These are phyloP conservation scores for Chiloscyllium punctatum DNA, from an alignment of 2,797 vertebrate genomes.

Conservation along the genomic window DNA sequence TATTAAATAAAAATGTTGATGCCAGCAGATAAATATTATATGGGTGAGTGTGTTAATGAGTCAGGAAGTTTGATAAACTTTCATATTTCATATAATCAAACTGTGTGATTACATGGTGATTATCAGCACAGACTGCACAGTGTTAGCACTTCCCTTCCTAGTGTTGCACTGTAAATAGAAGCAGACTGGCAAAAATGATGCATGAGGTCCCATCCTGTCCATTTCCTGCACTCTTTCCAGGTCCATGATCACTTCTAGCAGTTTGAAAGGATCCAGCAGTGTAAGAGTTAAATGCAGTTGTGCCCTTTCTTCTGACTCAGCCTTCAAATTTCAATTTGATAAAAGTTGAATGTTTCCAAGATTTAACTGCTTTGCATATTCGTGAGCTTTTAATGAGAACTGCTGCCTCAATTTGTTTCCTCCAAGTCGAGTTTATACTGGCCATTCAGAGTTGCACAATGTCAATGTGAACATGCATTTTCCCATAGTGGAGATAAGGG, in stretches of 20 bases:
- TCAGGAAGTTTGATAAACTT: not conserved
- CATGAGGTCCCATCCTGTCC: not conserved
- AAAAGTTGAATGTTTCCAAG: not conserved
- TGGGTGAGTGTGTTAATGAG: not conserved
- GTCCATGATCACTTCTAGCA: not conserved
- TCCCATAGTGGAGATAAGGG: not conserved
- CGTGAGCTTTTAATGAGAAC: no score
- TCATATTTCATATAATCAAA: not conserved
- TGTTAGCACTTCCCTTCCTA: not conserved
- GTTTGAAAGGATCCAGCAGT: not conserved
- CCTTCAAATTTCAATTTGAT: not conserved
- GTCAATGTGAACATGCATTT: not conserved
- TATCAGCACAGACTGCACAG: not conserved
- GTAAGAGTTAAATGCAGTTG: not conserved
- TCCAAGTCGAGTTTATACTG: not conserved
- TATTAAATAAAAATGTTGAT: not conserved
- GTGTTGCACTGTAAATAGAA: not conserved
- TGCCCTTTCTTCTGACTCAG: not conserved
- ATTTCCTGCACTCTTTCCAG: not conserved
- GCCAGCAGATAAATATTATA: no score
- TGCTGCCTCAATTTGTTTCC: not conserved
- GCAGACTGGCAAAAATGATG: not conserved
- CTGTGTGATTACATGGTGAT: not conserved
- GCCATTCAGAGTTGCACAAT: not conserved
- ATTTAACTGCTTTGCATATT: not conserved